phyloP scores from a whole-genome alignment of 2,797 vertebrate species.

The Sebastes matsubarae region DNA sequence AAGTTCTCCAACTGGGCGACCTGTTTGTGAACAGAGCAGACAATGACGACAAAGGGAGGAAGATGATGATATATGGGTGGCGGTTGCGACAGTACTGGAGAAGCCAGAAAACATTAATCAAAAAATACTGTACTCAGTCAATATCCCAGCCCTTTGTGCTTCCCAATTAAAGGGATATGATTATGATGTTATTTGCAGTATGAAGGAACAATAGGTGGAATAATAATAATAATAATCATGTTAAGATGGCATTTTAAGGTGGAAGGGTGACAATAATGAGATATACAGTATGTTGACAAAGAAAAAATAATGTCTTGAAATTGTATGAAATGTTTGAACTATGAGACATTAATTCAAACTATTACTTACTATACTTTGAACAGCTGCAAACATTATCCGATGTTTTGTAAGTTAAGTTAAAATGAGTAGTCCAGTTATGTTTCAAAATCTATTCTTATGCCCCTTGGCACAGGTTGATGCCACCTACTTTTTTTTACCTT shows the following conservation, averaged over 20 bases:
- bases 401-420: background rate
- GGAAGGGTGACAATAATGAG: background rate
- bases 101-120: background rate
- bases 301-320: background rate
- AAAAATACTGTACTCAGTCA: background rate
- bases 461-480: background rate
- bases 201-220: background rate
- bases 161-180: background rate
- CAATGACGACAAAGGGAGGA: background rate
- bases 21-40: conserved; percentile 35
- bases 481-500: conserved; percentile 35
- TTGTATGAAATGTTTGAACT: background rate
- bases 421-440: background rate
- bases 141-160: background rate
- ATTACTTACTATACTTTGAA: background rate
- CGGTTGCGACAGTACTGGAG: background rate
- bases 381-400: background rate
- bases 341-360: background rate
- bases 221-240: background rate
- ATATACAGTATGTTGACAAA: background rate
- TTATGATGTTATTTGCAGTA: background rate
- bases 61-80: background rate
- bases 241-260: background rate
- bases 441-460: background rate
- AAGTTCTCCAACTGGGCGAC: conserved; percentile 46